Percentiles rank a stretch among this genome's conserved stretches.
Evolutionary conservation across 2,888 invertebrate species (phyloP).

Genomic region (Acanthosepion lycidas): DNA sequence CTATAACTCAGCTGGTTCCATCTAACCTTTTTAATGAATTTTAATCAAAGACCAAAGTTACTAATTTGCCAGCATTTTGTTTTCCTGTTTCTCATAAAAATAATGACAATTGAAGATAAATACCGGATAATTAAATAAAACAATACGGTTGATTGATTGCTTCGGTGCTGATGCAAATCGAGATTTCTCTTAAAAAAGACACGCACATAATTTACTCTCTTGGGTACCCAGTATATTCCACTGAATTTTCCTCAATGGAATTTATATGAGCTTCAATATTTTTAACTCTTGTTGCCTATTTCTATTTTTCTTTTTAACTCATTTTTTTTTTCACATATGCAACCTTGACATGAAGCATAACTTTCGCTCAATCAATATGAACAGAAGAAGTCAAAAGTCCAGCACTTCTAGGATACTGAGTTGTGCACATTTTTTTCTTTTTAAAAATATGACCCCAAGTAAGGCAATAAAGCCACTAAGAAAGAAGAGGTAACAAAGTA

Average conservation of each 20-base stretch:
- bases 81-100: background rate
- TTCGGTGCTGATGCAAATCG: background rate
- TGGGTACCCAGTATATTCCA: background rate
- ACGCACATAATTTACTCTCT: background rate
- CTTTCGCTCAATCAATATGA: too few species aligned
- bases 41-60: background rate
- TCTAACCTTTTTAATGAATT: background rate
- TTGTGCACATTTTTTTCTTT: too few species aligned
- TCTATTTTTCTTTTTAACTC: too few species aligned
- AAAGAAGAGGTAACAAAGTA: too few species aligned
- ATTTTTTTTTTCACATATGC: too few species aligned
- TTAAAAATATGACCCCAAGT: too few species aligned
- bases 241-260: background rate
- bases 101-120: constrained; percentile 13
- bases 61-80: constrained; percentile 2
- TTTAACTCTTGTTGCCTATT: too few species aligned
- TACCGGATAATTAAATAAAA: background rate
- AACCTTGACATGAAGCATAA: too few species aligned
- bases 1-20: background rate
- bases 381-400: too few species aligned
- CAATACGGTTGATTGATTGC: background rate
- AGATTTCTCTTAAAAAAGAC: background rate
- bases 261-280: too few species aligned
- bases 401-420: too few species aligned
- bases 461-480: too few species aligned